Conservation (phyloP, 2,113 vertebrate species). For the Platichthys flesus region DNA sequence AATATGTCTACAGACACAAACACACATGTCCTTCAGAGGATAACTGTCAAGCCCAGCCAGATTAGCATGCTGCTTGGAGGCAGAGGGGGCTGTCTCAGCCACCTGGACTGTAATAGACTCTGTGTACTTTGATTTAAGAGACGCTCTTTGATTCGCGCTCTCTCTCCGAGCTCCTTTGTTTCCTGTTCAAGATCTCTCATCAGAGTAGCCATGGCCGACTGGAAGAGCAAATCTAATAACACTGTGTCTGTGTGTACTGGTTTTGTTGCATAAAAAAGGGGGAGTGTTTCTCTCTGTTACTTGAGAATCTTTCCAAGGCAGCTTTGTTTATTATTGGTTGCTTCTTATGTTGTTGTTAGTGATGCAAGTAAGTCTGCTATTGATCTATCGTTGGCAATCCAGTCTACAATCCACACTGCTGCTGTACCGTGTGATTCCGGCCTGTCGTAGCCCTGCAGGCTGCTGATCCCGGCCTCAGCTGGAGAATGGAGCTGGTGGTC, state of each 20-base stretch:
- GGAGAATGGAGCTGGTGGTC: slow-evolving; percentile 43
- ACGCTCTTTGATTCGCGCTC: slow-evolving; percentile 33
- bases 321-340: background rate
- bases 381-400: too few relatives aligned
- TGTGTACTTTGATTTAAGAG: slow-evolving; percentile 60
- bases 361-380: too few relatives aligned
- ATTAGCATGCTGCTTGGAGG: slow-evolving; percentile 62
- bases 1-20: background rate
- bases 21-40: slow-evolving; percentile 60
- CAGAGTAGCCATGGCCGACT: slow-evolving; percentile 22
- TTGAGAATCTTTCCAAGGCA: background rate
- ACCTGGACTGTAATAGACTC: slow-evolving; percentile 65
- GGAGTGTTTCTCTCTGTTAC: background rate
- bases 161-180: slow-evolving; percentile 46
- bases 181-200: slow-evolving; percentile 28
- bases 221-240: too few relatives aligned
- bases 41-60: slow-evolving; percentile 60
- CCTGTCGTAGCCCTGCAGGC: slow-evolving; percentile 17
- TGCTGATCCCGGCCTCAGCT: slow-evolving; percentile 35
- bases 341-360: background rate
- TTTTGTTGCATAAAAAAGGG: slow-evolving; percentile 25
- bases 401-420: background rate
- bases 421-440: slow-evolving; percentile 28
- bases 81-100: slow-evolving; percentile 46
- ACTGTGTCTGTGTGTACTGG: background rate